Conservation (phyloP, 2,888 invertebrate genomes). For the Eubasilissa splendida region DNA sequence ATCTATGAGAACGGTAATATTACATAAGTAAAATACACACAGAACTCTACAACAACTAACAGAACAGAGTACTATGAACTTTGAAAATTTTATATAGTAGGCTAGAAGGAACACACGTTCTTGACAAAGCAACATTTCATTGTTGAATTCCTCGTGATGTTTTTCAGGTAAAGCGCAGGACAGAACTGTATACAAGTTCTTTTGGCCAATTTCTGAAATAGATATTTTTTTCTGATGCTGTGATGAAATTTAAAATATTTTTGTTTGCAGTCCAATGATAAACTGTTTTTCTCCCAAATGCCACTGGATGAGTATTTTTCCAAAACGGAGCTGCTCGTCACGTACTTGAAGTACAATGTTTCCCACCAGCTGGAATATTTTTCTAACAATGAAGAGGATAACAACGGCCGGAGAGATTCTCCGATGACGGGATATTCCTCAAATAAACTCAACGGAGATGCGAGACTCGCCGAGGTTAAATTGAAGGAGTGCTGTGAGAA, state of each 20-base stretch:
- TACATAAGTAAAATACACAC: no score
- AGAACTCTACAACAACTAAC: no score
- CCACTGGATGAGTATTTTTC: constrained; percentile 46
- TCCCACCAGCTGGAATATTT: constrained; percentile 39
- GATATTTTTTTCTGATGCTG: not conserved
- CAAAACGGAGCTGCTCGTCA: constrained; percentile 46
- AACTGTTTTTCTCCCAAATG: constrained; percentile 46
- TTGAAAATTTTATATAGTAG: no score
- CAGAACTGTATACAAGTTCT: not conserved
- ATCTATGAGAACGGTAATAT: no score
- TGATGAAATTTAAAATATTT: not conserved
- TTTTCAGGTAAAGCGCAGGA: not conserved
- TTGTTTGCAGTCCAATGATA: constrained; percentile 31
- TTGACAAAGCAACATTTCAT: no score
- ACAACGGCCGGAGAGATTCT: not conserved
- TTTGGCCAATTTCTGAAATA: not conserved
- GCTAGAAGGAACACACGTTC: no score
- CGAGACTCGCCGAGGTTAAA: constrained; percentile 38
- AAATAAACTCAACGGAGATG: constrained; percentile 23
- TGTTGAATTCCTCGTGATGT: not conserved
- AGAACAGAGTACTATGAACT: no score
- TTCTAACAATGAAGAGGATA: not conserved
- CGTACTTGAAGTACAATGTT: constrained; percentile 40
- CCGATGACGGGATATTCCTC: no score
- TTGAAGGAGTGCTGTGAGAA: constrained; percentile 45